phyloP scores from a whole-genome alignment of 2,797 vertebrate species.

The Helostoma temminkii region DNA sequence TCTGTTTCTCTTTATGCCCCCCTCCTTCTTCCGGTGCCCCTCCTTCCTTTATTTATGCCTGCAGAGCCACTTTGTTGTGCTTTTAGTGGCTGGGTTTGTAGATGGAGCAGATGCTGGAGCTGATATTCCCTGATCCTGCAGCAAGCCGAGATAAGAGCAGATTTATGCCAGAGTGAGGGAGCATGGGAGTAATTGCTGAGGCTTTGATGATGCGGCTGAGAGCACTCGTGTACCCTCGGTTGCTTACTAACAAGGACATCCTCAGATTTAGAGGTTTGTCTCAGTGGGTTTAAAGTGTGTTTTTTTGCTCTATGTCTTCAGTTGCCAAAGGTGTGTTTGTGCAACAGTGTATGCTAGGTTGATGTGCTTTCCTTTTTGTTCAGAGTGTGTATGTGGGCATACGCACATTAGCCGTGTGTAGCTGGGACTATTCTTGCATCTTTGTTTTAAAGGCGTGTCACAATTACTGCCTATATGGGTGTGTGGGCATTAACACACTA shows the following conservation, averaged over 20 bases:
- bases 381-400: slow-evolving; percentile 13
- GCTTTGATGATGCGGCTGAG: slow-evolving; percentile 84
- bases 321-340: slow-evolving; percentile 55
- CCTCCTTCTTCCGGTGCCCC: slow-evolving; percentile 62
- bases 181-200: slow-evolving; percentile 79
- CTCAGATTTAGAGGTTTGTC: slow-evolving; percentile 75
- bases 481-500: slow-evolving; percentile 22
- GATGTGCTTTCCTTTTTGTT: slow-evolving; percentile 17
- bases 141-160: slow-evolving; percentile 81
- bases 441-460: slow-evolving; percentile 55
- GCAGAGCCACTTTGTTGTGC: slow-evolving; percentile 82
- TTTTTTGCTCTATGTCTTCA: slow-evolving; percentile 40
- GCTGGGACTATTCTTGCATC: slow-evolving; percentile 27
- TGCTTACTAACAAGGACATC: slow-evolving; percentile 82
- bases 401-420: slow-evolving; percentile 17
- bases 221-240: slow-evolving; percentile 71
- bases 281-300: slow-evolving; percentile 51
- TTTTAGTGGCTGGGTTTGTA: slow-evolving; percentile 81
- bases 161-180: slow-evolving; percentile 81
- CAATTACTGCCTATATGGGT: slow-evolving; percentile 19
- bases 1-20: slow-evolving; percentile 28
- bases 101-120: slow-evolving; percentile 80
- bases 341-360: slow-evolving; percentile 19
- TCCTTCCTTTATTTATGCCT: slow-evolving; percentile 78
- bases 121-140: slow-evolving; percentile 82